Percentiles rank a stretch among this genome's conserved stretches.
Evolutionary conservation across 2,113 vertebrate genomes (phyloP).

Genomic region (Xiphophorus hellerii): DNA sequence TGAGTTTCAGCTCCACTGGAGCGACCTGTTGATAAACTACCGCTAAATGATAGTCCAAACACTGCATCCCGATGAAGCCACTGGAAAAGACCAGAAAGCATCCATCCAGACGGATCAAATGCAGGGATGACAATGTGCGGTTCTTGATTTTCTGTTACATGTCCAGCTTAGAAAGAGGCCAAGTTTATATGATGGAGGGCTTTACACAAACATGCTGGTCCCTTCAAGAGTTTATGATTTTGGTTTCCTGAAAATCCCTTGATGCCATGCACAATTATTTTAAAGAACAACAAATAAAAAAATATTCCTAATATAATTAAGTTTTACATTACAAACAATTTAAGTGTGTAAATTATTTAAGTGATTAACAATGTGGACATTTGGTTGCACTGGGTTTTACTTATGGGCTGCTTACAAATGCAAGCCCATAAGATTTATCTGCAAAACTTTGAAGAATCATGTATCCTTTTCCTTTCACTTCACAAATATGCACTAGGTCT

Average conservation of each 20-base stretch:
- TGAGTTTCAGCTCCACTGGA: constrained; percentile 51
- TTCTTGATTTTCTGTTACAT: constrained; percentile 55
- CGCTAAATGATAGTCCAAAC: constrained; percentile 66
- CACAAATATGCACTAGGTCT: not conserved
- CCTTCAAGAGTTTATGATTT: constrained; percentile 41
- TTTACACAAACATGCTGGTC: constrained; percentile 63
- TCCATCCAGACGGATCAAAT: constrained; percentile 50
- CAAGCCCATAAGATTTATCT: not conserved
- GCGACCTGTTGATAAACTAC: constrained; percentile 71
- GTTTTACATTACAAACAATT: not conserved
- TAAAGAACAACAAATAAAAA: not conserved
- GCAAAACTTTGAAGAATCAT: not conserved
- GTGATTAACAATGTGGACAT: too few relatives aligned
- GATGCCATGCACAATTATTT: constrained; percentile 36
- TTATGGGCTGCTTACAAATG: not conserved
- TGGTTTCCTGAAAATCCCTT: constrained; percentile 16
- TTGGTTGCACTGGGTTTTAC: not conserved
- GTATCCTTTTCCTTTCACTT: not conserved
- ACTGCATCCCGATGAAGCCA: constrained; percentile 50
- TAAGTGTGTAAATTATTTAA: too few relatives aligned
- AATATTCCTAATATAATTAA: not conserved
- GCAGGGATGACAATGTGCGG: constrained; percentile 27
- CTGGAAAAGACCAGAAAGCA: constrained; percentile 55
- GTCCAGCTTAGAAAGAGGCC: constrained; percentile 29
- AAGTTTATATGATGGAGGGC: constrained; percentile 61